Base-by-base conservation (phyloP, 2,113 vertebrate genomes). In the Brachyistius frenatus region DNA sequence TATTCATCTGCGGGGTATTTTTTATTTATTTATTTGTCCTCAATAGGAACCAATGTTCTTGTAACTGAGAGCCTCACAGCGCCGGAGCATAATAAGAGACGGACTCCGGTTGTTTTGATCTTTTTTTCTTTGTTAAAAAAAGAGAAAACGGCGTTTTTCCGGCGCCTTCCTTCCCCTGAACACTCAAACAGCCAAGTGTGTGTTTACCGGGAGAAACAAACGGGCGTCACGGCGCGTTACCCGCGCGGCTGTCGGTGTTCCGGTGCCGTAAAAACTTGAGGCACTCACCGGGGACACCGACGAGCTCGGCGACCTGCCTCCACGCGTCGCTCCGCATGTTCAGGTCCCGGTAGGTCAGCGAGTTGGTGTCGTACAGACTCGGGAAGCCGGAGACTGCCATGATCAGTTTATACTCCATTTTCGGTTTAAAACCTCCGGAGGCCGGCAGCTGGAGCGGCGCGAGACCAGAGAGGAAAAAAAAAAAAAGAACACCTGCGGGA, bases 361-460 rank as follows among this genome's bases (percentile, higher is more conserved):
- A 84, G 58, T 13, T 73, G 0, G 44, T 46, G 78, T 89, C 87
- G 55, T 79, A 89, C 1, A 89, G 84, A 16, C 84, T 76, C 23
- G 84, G 84, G 74, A 86, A 89, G 0, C 84, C 35, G 50, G 87
- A 84, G 0, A 89, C 87, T 0, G 87, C 87, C 78, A 80, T 49
- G 71, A 89, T 89, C 14, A 89, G 84, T 7, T 83, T 78, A 2
- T 73, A 86, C 70, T 89, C 87, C 87, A 89, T 88, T 3, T 6
- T 16, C 14, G 7, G 15, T 33, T 3, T 16, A 7, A 35, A 70
- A 37, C 23, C 15, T 61, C 13, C 37, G 0, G 31, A 1, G 5
- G 6, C 36, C 16, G 3, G 8, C 2, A 16, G 16, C 35, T 5
- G 46, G 35, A 35, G 14, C 0, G 11, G 1, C 2, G 16, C 46